Percentiles rank a stretch among this genome's conserved stretches.
phyloP scores from a whole-genome alignment of 2,113 vertebrate species.

The Dolichallabes microphthalmus region DNA sequence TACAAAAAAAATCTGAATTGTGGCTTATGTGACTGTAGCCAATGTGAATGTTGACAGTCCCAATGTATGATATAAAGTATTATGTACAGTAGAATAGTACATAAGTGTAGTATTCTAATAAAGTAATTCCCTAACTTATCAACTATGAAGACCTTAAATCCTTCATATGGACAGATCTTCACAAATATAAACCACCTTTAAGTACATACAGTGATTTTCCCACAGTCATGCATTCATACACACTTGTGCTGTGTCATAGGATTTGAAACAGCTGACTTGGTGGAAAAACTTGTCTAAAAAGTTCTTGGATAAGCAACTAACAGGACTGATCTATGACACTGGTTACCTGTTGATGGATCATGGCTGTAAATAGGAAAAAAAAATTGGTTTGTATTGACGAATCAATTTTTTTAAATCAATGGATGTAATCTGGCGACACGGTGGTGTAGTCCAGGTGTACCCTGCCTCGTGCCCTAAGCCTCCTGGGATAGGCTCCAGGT shows the following conservation, averaged over 20 bases:
- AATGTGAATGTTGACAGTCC: too few relatives aligned
- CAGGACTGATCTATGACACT: background rate
- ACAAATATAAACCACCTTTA: constrained; percentile 54
- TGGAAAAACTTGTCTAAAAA: background rate
- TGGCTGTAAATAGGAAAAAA: background rate
- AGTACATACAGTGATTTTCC: constrained; percentile 46
- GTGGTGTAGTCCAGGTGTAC: too few relatives aligned
- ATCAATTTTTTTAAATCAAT: too few relatives aligned
- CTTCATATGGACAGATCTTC: constrained; percentile 34
- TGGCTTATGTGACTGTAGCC: too few relatives aligned
- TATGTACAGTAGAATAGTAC: too few relatives aligned
- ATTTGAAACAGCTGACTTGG: background rate
- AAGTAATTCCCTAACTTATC: too few relatives aligned
- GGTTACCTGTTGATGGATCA: background rate
- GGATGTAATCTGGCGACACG: too few relatives aligned
- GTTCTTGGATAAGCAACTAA: background rate
- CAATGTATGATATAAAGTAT: too few relatives aligned
- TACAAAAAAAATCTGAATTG: too few relatives aligned
- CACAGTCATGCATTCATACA: background rate
- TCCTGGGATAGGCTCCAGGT: too few relatives aligned
- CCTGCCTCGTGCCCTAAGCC: too few relatives aligned
- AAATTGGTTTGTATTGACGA: background rate
- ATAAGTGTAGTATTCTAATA: too few relatives aligned
- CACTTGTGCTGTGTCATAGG: background rate
- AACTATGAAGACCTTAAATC: background rate